Conservation (phyloP, 2,888 invertebrate species). For the Andrena marginata region DNA sequence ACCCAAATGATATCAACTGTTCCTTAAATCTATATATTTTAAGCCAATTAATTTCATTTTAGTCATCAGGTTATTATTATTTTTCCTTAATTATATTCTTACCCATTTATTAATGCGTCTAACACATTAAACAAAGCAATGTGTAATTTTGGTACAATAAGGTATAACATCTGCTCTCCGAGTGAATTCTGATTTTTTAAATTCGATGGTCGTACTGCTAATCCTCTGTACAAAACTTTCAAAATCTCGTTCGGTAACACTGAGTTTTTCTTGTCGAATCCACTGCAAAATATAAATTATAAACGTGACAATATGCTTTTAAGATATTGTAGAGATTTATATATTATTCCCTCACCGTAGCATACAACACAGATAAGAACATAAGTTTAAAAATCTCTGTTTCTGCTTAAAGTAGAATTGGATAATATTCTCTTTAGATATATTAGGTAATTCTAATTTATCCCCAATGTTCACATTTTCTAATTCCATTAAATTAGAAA, state of each 20-base stretch:
- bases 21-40: conserved; percentile 75
- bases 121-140: conserved; percentile 75
- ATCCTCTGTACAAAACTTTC: conserved; percentile 76
- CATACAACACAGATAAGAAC: conserved; percentile 77
- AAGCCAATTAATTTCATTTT: conserved; percentile 16
- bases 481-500: conserved; percentile 74
- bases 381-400: conserved; percentile 79
- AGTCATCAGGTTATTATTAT: neutral
- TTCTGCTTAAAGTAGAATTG: conserved; percentile 75
- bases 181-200: conserved; percentile 72
- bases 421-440: conserved; percentile 75
- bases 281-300: conserved; percentile 62
- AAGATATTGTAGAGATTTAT: neutral
- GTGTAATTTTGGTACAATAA: conserved; percentile 78
- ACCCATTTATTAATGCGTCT: conserved; percentile 79
- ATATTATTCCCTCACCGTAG: conserved; percentile 66
- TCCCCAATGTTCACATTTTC: conserved; percentile 69
- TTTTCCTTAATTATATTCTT: conserved; percentile 35
- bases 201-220: conserved; percentile 77
- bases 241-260: conserved; percentile 77
- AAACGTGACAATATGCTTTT: neutral
- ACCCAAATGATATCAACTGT: conserved; percentile 77
- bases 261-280: conserved; percentile 74
- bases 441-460: conserved; percentile 74
- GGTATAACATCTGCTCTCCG: conserved; percentile 74